Base-by-base conservation (phyloP, 1,140 invertebrate genomes). In the Pseudomyrmex sp. region DNA sequence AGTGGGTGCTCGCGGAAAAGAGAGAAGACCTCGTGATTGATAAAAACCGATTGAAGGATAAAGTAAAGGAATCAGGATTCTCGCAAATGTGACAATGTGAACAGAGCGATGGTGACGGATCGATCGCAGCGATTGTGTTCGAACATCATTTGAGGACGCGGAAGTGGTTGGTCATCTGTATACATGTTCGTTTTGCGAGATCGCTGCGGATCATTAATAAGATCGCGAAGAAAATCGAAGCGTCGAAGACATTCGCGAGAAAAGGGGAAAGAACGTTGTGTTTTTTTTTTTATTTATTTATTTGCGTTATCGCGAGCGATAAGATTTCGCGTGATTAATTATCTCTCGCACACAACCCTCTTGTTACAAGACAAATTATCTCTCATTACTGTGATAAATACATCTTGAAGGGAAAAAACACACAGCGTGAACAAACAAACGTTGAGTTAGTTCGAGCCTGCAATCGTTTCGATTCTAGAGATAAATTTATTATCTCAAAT, bases 1-100 rank as follows among this genome's bases (percentile, higher is more conserved):
- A 48, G 18, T 82, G 76, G 35, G 10, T 70, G 76, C 50, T 59
- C 18, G n/a, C 56, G 66, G 15, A 80, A 35, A 15, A 70, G 26
- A 44, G 58, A 61, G 66, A 54, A 35, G 35, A 35, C 35, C 26
- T 69, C 52, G 75, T 35, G 76, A 79, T 61, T 54, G 76, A 72
- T 70, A 18, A 56, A 66, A 26, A 13, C 68, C 13, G 26, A 76
- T 76, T 48, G 15, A 59, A 79, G 63, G 50, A 58, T 7, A 35
- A 35, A 69, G 44, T 13, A 20, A 20, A 15, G 15, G 20, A 79
- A 70, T 59, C 44, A 26, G 15, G 52, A 65, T 56, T 50, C 44
- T 20, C 54, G 44, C n/a, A 54, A 44, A 68, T 44, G 35, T 35
- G 35, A 35, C 35, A 46, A 20, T 66, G 62, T 20, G 74, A 10